These are phyloP conservation scores for Salmo trutta DNA, from an alignment of 2,797 vertebrate genomes.

Conservation along the genomic window DNA sequence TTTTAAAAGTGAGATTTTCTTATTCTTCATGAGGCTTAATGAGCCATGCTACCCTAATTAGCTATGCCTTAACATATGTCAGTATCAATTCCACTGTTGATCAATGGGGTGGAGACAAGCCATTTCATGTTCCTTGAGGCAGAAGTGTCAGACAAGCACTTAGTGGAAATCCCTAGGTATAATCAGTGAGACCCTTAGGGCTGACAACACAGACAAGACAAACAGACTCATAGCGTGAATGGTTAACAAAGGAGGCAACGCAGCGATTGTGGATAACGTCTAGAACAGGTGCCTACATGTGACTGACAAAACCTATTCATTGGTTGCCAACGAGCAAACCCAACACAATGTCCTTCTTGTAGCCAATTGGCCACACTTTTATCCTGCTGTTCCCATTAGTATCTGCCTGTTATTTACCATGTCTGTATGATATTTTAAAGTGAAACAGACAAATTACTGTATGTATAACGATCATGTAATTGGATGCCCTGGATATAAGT, in stretches of 20 bases:
- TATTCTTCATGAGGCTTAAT: slow-evolving; percentile 72
- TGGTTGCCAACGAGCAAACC: not conserved
- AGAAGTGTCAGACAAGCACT: slow-evolving; percentile 45
- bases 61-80: slow-evolving; percentile 64
- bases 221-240: slow-evolving; percentile 4
- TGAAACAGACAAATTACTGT: not conserved
- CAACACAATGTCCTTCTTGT: too few species aligned
- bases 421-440: not conserved
- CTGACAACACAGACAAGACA: slow-evolving; percentile 6
- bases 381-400: too few species aligned
- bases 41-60: slow-evolving; percentile 70
- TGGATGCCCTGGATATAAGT: not conserved
- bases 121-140: slow-evolving; percentile 65
- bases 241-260: slow-evolving; percentile 6
- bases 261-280: not conserved
- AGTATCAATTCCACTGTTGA: slow-evolving; percentile 67
- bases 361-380: too few species aligned
- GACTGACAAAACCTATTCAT: not conserved
- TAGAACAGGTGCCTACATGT: not conserved
- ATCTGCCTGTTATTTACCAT: too few species aligned
- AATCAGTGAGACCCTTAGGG: slow-evolving; percentile 18
- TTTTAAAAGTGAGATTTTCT: slow-evolving; percentile 11
- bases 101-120: slow-evolving; percentile 66
- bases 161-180: slow-evolving; percentile 35
- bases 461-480: not conserved